These are phyloP conservation scores for Pentalonia nigronervosa DNA, from an alignment of 1,140 invertebrate species.

Conservation along the genomic window DNA sequence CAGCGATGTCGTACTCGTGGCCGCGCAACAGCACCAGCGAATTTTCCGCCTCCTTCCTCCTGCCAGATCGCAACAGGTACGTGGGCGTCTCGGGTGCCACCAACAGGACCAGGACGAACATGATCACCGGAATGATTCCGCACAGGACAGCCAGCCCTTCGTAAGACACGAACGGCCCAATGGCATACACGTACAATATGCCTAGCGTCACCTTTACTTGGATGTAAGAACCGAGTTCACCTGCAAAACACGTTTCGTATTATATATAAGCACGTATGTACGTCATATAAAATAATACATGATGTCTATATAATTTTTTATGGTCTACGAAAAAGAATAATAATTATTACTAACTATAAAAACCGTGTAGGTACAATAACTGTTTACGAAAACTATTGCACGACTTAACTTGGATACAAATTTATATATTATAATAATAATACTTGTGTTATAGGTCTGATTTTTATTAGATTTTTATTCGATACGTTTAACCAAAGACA, in stretches of 20 bases:
- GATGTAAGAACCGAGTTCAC: slow-evolving; percentile 75
- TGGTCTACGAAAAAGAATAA: too few relatives aligned
- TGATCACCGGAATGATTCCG: slow-evolving; percentile 65
- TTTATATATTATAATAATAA: too few relatives aligned
- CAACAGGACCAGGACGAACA: slow-evolving; percentile 67
- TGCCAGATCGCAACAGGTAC: slow-evolving; percentile 63
- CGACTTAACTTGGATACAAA: too few relatives aligned
- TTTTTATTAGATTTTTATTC: too few relatives aligned
- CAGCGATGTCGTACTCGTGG: slow-evolving; percentile 72
- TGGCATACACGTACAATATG: slow-evolving; percentile 77
- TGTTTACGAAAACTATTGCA: too few relatives aligned
- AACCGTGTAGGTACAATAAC: too few relatives aligned
- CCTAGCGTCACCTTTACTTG: slow-evolving; percentile 84
- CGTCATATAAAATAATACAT: too few relatives aligned
- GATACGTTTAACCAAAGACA: too few relatives aligned
- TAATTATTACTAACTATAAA: too few relatives aligned
- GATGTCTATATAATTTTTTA: too few relatives aligned
- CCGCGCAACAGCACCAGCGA: slow-evolving; percentile 69
- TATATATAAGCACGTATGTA: too few relatives aligned
- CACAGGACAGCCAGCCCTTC: slow-evolving; percentile 59
- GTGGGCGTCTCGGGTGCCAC: slow-evolving; percentile 66
- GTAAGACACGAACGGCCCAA: slow-evolving; percentile 68
- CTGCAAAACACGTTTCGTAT: slow-evolving; percentile 58
- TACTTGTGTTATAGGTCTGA: too few relatives aligned
- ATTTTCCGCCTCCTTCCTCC: slow-evolving; percentile 61